Base-by-base conservation (phyloP, 2,888 invertebrate species). In the Mimachlamys varia region DNA sequence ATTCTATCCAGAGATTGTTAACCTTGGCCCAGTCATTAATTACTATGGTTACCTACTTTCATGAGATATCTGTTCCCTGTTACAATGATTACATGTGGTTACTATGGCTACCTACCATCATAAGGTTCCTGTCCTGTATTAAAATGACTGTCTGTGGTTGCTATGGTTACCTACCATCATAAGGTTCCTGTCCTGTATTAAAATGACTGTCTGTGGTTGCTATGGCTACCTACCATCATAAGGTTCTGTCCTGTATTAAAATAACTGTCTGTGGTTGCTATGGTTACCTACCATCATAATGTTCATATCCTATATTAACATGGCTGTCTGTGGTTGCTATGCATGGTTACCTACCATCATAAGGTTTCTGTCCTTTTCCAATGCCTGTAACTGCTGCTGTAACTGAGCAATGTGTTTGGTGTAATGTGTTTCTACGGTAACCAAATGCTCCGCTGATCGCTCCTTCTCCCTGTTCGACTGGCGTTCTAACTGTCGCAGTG, bases 341-440 rank as follows among this genome's bases (percentile, higher is more conserved):
- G n/a, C n/a, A n/a, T 37, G 10, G n/a, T n/a, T 87, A 91, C 93
- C 88, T 88, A 96, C 96, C 96, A 96, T 95, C 94, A 96, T 94
- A 0, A 96, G 92, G 90, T 96, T 96, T 62, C 96, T 93, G 87
- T 96, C 96, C 50, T 94, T 94, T 92, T 96, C 95, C 62, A 95
- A 89, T 49, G 92, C 88, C 88, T 92, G 92, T 15, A 95, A 91
- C 62, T 94, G 93, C 37, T 92, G 89, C 55, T 95, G 93, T 88
- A 95, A 91, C 44, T 93, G 92, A 2, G 93, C 92, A 17, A 95
- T 88, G 91, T 95, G 95, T 19, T 92, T 89, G 62, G 92, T 93
- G 76, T 95, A 94, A 91, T 95, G 94, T 49, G 94, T 93, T 90
- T 96, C 96, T 33, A 94, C 91, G 0, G 93, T 94, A 3, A 89